Conservation (phyloP, 2,888 invertebrate species). For the Chesias legatella region DNA sequence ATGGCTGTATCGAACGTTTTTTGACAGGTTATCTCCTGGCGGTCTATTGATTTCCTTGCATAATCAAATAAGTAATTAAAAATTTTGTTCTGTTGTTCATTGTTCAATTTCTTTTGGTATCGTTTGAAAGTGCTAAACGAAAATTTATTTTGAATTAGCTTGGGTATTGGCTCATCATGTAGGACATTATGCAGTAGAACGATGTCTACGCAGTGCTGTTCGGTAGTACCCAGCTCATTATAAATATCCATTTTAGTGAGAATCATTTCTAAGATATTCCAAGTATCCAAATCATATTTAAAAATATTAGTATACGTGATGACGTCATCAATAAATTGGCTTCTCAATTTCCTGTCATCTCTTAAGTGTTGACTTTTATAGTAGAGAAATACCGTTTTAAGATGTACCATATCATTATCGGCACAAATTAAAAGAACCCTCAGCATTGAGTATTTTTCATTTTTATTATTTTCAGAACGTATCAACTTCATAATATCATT, state of each 20-base stretch:
- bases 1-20: slow-evolving; percentile 31
- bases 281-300: slow-evolving; percentile 44
- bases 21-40: slow-evolving; percentile 29
- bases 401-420: slow-evolving; percentile 33
- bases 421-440: slow-evolving; percentile 44
- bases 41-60: slow-evolving; percentile 32
- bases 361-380: slow-evolving; percentile 46
- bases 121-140: slow-evolving; percentile 36
- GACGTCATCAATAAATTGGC: slow-evolving; percentile 39
- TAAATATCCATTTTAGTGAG: slow-evolving; percentile 49
- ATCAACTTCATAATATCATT: slow-evolving; percentile 42
- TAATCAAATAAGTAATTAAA: slow-evolving; percentile 47
- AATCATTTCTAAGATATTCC: slow-evolving; percentile 50
- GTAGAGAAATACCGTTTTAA: slow-evolving; percentile 44
- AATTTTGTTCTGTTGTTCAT: slow-evolving; percentile 41
- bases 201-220: slow-evolving; percentile 36
- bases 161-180: slow-evolving; percentile 38
- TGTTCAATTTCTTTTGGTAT: slow-evolving; percentile 36
- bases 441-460: slow-evolving; percentile 38
- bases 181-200: slow-evolving; percentile 46
- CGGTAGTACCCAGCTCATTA: slow-evolving; percentile 30
- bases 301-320: slow-evolving; percentile 35
- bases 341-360: slow-evolving; percentile 37
- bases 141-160: slow-evolving; percentile 42
- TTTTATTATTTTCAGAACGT: slow-evolving; percentile 29